Evolutionary conservation across 2,888 invertebrate genomes (phyloP).

Genomic region (Sycophila texana): DNA sequence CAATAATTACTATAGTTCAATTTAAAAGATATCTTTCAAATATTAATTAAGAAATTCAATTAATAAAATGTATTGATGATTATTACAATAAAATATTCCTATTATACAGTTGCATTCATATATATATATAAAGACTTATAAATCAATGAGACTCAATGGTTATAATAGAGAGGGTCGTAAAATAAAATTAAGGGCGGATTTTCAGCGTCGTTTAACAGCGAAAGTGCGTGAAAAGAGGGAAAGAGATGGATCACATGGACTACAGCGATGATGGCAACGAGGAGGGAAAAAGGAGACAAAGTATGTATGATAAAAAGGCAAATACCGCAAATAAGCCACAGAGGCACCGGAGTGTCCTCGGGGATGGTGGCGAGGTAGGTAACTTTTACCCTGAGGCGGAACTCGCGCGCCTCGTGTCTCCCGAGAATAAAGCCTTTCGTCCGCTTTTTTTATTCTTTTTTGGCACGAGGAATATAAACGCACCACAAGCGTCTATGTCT

Average conservation of each 20-base stretch:
- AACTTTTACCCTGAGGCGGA: neutral
- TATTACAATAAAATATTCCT: too few relatives aligned
- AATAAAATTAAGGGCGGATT: conserved; percentile 1
- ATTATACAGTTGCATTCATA: too few relatives aligned
- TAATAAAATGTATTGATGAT: too few relatives aligned
- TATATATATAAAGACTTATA: too few relatives aligned
- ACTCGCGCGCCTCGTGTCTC: conserved; percentile 31
- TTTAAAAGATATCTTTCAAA: too few relatives aligned
- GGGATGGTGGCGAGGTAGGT: neutral
- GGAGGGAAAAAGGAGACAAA: neutral
- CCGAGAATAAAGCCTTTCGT: conserved; percentile 9
- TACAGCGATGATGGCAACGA: neutral
- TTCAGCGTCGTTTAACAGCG: conserved; percentile 8
- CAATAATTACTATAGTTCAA: too few relatives aligned
- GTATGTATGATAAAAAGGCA: conserved; percentile 29
- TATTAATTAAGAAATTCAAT: too few relatives aligned
- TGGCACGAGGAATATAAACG: conserved; percentile 3
- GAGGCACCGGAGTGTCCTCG: neutral
- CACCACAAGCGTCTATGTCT: conserved; percentile 1
- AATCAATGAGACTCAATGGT: too few relatives aligned
- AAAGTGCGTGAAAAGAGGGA: neutral
- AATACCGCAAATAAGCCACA: conserved; percentile 50
- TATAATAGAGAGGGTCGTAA: neutral
- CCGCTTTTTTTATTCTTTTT: conserved; percentile 4
- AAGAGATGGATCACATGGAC: neutral